These are phyloP conservation scores for Pachycephala philippinensis DNA, from an alignment of 2,113 vertebrate genomes.

Conservation along the genomic window DNA sequence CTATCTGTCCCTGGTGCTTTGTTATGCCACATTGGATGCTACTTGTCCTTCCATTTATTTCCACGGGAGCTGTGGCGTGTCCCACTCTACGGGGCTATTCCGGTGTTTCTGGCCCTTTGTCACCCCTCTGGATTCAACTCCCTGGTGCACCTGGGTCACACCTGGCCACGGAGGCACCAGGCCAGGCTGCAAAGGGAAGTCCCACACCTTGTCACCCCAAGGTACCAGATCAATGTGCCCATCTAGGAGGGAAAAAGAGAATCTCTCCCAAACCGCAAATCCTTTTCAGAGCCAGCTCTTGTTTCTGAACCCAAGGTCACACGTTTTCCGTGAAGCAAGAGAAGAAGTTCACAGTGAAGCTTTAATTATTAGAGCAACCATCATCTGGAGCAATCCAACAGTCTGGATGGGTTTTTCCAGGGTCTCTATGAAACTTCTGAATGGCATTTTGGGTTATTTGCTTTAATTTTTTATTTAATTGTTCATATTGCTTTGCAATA, in stretches of 20 bases:
- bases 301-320: not conserved
- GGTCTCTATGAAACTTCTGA: not conserved
- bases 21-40: conserved; percentile 54
- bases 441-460: not conserved
- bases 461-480: not conserved
- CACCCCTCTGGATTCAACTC: not conserved
- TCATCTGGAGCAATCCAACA: accelerated
- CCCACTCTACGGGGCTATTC: not conserved
- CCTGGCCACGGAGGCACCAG: accelerated
- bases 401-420: not conserved
- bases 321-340: not conserved
- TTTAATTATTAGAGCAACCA: not conserved
- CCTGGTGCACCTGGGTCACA: accelerated
- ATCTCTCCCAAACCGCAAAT: not conserved
- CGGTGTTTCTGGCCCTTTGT: not conserved
- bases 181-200: not conserved
- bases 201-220: not conserved
- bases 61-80: accelerated
- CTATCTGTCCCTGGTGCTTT: conserved; percentile 15
- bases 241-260: not conserved
- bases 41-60: conserved; percentile 54
- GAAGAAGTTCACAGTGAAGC: not conserved
- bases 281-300: not conserved
- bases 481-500: not conserved
- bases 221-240: accelerated